A percentile compares a stretch with the other conserved stretches of the same genome.
phyloP scores from a whole-genome alignment of 2,797 vertebrate species.

The Pristis pectinata region DNA sequence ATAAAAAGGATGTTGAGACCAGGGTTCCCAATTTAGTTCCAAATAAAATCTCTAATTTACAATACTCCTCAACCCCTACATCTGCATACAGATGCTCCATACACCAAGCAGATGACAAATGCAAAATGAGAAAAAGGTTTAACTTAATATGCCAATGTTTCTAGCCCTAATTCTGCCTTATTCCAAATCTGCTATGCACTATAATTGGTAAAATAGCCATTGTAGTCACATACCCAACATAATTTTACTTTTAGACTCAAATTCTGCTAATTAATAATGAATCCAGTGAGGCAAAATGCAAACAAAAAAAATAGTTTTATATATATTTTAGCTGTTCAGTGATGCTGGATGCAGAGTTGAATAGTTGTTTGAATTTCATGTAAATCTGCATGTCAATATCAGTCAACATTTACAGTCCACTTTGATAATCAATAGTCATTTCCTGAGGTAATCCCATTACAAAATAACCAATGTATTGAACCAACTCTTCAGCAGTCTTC shows the following conservation, averaged over 20 bases:
- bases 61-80: not conserved
- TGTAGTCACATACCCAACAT: not conserved
- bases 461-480: slow-evolving; percentile 60
- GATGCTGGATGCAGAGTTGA: not conserved
- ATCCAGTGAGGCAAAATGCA: not conserved
- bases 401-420: slow-evolving; percentile 49
- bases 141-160: not conserved
- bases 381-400: slow-evolving; percentile 44
- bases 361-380: not conserved
- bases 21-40: not conserved
- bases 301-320: not conserved
- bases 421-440: slow-evolving; percentile 61
- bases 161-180: not conserved
- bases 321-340: not conserved
- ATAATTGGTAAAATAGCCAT: not conserved
- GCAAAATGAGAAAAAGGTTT: too few species aligned
- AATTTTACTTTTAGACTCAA: not conserved
- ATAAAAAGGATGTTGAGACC: not conserved
- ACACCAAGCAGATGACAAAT: too few species aligned
- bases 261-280: not conserved
- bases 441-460: slow-evolving; percentile 65
- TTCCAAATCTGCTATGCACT: not conserved
- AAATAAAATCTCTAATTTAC: not conserved
- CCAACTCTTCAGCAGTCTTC: slow-evolving; percentile 63
- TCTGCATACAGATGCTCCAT: not conserved